These are phyloP conservation scores for Triplophysa tibetana DNA, from an alignment of 2,113 vertebrate species.

Conservation along the genomic window DNA sequence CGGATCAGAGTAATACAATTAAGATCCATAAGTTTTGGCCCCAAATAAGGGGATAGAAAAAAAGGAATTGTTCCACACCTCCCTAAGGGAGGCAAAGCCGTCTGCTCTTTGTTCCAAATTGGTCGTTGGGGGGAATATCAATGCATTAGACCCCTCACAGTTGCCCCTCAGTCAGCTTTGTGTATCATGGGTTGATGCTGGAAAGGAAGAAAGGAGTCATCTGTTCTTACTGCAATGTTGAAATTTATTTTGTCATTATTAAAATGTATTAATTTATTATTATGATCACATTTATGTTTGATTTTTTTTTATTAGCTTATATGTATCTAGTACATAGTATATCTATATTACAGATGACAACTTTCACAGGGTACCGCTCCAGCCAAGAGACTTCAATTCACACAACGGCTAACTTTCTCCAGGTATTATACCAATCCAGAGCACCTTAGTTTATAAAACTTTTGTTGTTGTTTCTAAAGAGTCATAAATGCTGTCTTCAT, in stretches of 20 bases:
- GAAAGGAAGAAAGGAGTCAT: conserved; percentile 8
- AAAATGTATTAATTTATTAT: no score
- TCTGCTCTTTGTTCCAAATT: conserved; percentile 42
- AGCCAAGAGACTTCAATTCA: no score
- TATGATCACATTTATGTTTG: no score
- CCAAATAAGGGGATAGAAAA: conserved; percentile 63
- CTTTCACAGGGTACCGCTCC: no score
- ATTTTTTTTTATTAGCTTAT: no score
- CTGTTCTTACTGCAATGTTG: background rate
- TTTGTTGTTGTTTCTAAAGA: conserved; percentile 9
- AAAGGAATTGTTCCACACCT: conserved; percentile 63
- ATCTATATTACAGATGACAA: no score
- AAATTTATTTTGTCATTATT: no score
- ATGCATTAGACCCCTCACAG: conserved; percentile 16
- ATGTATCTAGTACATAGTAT: no score
- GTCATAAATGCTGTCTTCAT: background rate
- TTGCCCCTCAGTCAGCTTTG: conserved; percentile 6
- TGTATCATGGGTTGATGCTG: background rate
- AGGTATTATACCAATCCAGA: background rate
- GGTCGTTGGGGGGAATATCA: conserved; percentile 20
- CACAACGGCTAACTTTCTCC: no score
- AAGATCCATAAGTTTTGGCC: conserved; percentile 70
- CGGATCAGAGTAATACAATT: conserved; percentile 72
- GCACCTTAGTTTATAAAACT: background rate
- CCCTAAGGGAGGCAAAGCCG: conserved; percentile 56